Conservation (phyloP, 2,113 vertebrate species). For the Saiga tatarica region DNA sequence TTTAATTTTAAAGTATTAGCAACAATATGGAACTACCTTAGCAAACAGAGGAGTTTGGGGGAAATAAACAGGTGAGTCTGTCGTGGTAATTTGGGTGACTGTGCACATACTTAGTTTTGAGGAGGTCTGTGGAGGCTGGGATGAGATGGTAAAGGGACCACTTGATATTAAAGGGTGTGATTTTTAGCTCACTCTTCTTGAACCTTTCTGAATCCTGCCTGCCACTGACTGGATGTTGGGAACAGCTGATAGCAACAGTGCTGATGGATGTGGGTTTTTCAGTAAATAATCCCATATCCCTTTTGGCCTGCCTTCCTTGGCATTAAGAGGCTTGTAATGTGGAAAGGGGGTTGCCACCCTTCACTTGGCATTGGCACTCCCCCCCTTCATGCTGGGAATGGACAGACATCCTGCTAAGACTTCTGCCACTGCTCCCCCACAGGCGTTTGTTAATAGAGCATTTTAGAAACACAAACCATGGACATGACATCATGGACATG, state of each 20-base stretch:
- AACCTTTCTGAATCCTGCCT: not conserved
- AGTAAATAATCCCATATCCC: not conserved
- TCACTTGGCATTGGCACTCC: not conserved
- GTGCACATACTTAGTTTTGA: not conserved
- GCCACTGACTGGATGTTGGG: accelerated
- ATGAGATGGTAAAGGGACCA: not conserved
- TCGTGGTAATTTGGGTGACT: not conserved
- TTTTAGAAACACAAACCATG: not conserved
- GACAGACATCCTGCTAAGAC: not conserved
- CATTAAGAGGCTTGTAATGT: not conserved
- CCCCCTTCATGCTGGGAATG: not conserved
- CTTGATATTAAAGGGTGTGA: not conserved
- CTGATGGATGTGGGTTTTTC: not conserved
- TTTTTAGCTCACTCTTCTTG: not conserved
- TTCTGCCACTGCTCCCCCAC: not conserved
- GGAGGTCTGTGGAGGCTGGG: not conserved
- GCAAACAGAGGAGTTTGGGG: not conserved
- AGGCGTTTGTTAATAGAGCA: not conserved
- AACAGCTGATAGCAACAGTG: not conserved
- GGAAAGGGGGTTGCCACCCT: not conserved
- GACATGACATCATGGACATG: not conserved
- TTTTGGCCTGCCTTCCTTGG: not conserved
- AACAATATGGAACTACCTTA: not conserved
- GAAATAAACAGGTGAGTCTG: not conserved
- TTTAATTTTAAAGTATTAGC: not conserved